Evolutionary conservation across 1,140 invertebrate genomes (phyloP).

Genomic region (Theocolax elegans): DNA sequence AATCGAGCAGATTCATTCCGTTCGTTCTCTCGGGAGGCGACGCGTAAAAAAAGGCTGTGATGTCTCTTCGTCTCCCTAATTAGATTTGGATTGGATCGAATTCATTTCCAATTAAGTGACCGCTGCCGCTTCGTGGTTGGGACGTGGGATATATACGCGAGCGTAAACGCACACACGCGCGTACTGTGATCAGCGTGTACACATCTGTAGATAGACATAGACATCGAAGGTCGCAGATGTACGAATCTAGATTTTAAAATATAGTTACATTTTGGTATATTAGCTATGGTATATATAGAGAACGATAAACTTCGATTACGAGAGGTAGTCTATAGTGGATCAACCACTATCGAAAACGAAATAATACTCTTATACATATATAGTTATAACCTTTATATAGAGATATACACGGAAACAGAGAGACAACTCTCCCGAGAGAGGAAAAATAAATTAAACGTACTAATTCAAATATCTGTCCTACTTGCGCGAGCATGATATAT

Average conservation of each 20-base stretch:
- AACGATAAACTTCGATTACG: no score
- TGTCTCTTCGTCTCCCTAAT: slow-evolving; percentile 46
- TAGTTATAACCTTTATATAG: slow-evolving; percentile 7
- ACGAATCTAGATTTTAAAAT: neutral
- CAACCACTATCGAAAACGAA: no score
- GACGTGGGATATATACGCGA: neutral
- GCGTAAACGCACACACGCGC: no score
- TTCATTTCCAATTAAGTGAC: slow-evolving; percentile 56
- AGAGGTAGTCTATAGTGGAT: no score
- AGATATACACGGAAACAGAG: neutral
- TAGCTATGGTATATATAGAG: no score
- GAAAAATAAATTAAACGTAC: neutral
- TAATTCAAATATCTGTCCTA: slow-evolving; percentile 22
- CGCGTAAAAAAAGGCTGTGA: slow-evolving; percentile 28
- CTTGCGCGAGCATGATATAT: neutral
- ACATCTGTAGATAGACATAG: neutral
- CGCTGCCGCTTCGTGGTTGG: neutral
- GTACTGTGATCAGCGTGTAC: no score
- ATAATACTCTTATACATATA: slow-evolving; percentile 27
- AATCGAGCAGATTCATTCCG: neutral
- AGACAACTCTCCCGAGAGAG: no score
- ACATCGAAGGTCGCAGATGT: neutral
- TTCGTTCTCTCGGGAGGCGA: neutral
- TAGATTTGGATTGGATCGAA: slow-evolving; percentile 57
- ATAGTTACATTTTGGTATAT: no score